A percentile compares a stretch with the other conserved stretches of the same genome.
Conservation (phyloP, 2,113 vertebrate genomes). For the Lepus europaeus region DNA sequence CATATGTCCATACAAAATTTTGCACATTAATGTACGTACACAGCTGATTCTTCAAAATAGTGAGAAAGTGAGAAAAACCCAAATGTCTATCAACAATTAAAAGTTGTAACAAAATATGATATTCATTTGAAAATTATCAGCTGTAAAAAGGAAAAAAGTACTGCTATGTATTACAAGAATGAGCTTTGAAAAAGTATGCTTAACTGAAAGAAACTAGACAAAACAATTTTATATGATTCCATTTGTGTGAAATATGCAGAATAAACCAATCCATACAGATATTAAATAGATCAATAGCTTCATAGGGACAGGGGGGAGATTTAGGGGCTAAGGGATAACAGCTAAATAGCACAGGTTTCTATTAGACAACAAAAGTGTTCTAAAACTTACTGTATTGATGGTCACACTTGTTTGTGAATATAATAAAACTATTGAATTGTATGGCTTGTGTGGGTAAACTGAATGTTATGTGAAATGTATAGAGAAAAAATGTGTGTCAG, state of each 20-base stretch:
- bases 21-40: background rate
- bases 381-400: background rate
- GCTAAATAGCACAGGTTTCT: background rate
- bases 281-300: background rate
- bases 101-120: background rate
- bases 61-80: background rate
- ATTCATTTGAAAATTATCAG: background rate
- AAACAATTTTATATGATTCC: too few species aligned
- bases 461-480: background rate
- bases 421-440: background rate
- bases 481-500: background rate
- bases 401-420: background rate
- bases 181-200: background rate
- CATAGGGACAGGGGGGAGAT: background rate
- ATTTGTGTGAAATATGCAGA: background rate
- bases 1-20: background rate
- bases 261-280: background rate
- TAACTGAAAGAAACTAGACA: background rate
- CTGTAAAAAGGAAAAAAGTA: background rate
- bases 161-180: background rate
- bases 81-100: background rate
- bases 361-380: background rate
- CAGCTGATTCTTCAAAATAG: background rate
- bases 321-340: background rate
- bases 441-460: background rate